Evolutionary conservation across 2,797 vertebrate species (phyloP).

Genomic region (Coluber constrictor): DNA sequence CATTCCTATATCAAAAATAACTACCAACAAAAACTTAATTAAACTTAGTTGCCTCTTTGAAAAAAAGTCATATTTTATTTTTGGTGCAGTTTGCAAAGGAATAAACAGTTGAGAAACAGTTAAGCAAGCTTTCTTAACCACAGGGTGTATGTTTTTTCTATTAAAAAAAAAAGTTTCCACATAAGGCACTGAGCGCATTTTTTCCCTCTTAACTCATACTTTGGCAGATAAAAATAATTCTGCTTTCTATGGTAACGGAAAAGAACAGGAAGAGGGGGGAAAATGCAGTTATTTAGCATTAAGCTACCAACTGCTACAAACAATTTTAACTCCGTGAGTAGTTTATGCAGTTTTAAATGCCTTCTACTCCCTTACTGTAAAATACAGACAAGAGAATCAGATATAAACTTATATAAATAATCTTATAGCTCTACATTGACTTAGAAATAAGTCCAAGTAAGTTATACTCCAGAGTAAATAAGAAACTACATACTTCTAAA

Average conservation of each 20-base stretch:
- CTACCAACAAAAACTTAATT: background rate
- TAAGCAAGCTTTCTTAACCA: conserved; percentile 2
- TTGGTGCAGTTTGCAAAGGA: conserved; percentile 13
- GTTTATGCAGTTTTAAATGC: background rate
- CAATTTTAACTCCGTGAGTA: background rate
- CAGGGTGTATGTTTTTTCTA: background rate
- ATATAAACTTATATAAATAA: background rate
- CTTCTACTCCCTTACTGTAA: background rate
- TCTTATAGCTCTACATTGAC: background rate
- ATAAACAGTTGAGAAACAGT: background rate
- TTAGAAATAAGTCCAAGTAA: background rate
- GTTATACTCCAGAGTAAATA: background rate
- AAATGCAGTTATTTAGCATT: background rate
- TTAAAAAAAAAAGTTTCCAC: background rate
- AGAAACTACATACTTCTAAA: background rate
- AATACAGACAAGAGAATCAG: conserved; percentile 4
- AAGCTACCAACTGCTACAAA: background rate
- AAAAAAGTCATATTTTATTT: conserved; percentile 9
- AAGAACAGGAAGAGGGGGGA: background rate
- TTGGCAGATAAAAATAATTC: conserved; percentile 22
- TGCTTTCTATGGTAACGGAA: conserved; percentile 32
- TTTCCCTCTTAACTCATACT: conserved; percentile 5
- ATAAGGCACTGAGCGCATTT: background rate
- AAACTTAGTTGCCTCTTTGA: background rate
- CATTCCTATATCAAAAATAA: fast-evolving